These are phyloP conservation scores for Triops cancriformis DNA, from an alignment of 1,140 invertebrate species.

Conservation along the genomic window DNA sequence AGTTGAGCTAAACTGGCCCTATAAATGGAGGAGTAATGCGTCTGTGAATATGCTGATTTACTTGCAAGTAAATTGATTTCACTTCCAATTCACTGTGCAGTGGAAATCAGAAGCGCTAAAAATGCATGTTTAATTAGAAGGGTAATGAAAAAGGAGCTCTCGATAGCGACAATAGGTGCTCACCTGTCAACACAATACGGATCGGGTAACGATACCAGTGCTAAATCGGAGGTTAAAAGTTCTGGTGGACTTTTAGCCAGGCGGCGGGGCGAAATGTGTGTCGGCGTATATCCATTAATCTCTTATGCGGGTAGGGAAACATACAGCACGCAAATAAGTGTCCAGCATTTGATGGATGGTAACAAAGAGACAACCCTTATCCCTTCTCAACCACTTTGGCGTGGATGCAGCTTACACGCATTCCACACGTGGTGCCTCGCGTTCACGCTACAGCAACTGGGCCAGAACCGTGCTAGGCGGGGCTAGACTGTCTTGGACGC, in stretches of 20 bases:
- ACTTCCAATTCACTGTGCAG: too few species aligned
- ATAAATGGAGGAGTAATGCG: too few species aligned
- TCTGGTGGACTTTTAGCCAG: too few species aligned
- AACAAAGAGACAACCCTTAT: not conserved
- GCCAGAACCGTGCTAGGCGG: not conserved
- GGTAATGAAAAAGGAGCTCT: not conserved
- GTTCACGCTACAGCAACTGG: not conserved
- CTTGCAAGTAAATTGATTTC: too few species aligned
- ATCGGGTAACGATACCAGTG: too few species aligned
- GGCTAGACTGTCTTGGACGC: not conserved
- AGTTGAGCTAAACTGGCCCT: too few species aligned
- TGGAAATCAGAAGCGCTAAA: not conserved
- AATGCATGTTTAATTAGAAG: not conserved
- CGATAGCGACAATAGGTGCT: not conserved
- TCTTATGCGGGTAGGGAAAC: not conserved
- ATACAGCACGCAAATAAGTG: slow-evolving; percentile 1
- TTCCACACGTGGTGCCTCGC: too few species aligned
- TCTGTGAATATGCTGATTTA: too few species aligned
- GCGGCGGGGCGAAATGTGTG: not conserved
- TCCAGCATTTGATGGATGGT: not conserved
- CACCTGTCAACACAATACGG: not conserved
- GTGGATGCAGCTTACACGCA: not conserved
- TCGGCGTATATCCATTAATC: not conserved
- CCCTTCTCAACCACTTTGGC: not conserved
- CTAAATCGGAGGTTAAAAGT: too few species aligned